Evolutionary conservation across 1,140 invertebrate species (phyloP), one percentile per base, ranked within the genome.

Genomic region (Lepidurus packardi): DNA sequence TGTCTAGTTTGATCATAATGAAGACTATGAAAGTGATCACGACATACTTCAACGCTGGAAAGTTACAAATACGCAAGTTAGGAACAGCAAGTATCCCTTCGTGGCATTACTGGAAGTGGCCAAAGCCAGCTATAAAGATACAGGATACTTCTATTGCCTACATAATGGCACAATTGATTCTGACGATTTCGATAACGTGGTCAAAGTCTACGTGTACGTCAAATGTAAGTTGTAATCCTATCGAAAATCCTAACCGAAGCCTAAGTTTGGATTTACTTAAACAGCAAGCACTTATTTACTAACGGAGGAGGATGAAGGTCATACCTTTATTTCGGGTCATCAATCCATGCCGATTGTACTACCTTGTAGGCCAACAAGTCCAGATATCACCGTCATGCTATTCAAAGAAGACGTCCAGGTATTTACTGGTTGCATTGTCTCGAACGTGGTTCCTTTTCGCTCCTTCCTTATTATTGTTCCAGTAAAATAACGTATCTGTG

Each of bases 351-450:
- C 21, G 13, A 73, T 42, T 34, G 65, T 73, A 41, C 21, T 78
- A 43, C 77, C 77, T 0, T 78, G 77, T 21, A 65, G 43, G 34
- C 77, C 77, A 24, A 78, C 77, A 16, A 47, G 65, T 34, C 77
- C 77, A 7, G 53, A 78, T 1, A 43, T 78, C 21, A 16, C 73
- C 34, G 10, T 78, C 34, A 34, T 4, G 34, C 34, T 34, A 34
- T 34, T 34, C 34, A 34, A 34, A 34, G 34, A 34, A 34, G 34
- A 34, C 34, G 34, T 4, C 34, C 34, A 34, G 34, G 34, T 34
- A 34, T 3, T 34, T 34, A 34, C 3, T 34, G 34, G 34, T 34
- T 34, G 34, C 34, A 34, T 4, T 34, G 3, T 3, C 34, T 34
- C 34, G 34, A 34, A 34, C 3, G 34, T 34, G 34, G 3, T 34